These are phyloP conservation scores for Tiliacea citrago DNA, from an alignment of 2,888 invertebrate species.

Conservation along the genomic window DNA sequence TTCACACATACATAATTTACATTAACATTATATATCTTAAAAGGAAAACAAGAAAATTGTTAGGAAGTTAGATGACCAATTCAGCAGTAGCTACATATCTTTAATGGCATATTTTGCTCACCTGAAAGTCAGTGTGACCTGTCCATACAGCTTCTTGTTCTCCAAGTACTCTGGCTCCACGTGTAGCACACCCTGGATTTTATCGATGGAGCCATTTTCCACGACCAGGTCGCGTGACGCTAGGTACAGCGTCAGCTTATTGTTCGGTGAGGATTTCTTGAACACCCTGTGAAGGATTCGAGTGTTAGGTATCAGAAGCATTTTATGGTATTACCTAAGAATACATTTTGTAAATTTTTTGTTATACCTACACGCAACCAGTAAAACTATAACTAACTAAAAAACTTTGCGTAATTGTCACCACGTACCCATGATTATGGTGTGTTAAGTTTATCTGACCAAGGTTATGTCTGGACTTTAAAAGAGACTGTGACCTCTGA, in stretches of 20 bases:
- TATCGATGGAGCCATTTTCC: constrained; percentile 93
- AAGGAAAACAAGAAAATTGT: too few species aligned
- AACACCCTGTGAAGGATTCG: constrained; percentile 91
- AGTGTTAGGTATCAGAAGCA: not conserved
- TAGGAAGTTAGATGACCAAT: not conserved
- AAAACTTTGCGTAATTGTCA: too few species aligned
- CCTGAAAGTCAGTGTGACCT: constrained; percentile 98
- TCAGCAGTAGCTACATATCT: not conserved
- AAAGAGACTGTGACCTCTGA: too few species aligned
- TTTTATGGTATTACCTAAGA: not conserved
- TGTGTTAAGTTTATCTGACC: too few species aligned
- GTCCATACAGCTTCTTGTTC: constrained; percentile 95
- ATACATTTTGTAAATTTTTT: not conserved
- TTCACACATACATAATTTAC: too few species aligned
- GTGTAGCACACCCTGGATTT: constrained; percentile 97
- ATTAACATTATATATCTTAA: too few species aligned
- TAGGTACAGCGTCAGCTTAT: constrained; percentile 95
- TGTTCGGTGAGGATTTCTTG: constrained; percentile 96
- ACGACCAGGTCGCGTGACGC: constrained; percentile 95
- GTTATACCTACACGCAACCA: too few species aligned
- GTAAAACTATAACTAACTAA: too few species aligned
- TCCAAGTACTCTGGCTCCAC: constrained; percentile 95
- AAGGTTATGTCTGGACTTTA: too few species aligned
- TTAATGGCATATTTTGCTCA: constrained; percentile 74
- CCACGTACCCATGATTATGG: too few species aligned